Evolutionary conservation across 2,888 invertebrate species (phyloP).

Genomic region (Tortrix viridana): DNA sequence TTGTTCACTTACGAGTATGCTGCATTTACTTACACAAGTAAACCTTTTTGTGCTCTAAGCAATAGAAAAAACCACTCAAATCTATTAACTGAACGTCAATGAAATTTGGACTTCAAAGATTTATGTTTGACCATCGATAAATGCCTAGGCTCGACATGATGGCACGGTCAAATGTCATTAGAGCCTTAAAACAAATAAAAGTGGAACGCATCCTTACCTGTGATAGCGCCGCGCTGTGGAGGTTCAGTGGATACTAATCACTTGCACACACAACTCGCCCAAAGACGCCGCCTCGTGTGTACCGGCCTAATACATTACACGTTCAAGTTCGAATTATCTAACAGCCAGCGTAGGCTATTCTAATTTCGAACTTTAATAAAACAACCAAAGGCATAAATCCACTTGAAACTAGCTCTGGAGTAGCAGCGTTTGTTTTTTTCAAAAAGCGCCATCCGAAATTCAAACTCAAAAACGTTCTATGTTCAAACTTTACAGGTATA

Average conservation of each 20-base stretch:
- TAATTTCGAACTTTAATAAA: conserved; percentile 37
- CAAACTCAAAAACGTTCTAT: conserved; percentile 50
- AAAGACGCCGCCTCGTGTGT: conserved; percentile 61
- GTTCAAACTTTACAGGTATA: conserved; percentile 24
- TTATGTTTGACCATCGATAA: conserved; percentile 46
- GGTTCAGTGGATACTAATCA: conserved; percentile 73
- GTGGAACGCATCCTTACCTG: conserved; percentile 48
- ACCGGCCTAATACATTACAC: conserved; percentile 52
- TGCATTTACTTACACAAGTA: no score
- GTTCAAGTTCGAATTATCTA: neutral
- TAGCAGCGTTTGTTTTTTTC: neutral
- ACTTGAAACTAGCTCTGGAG: neutral
- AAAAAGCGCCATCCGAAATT: conserved; percentile 19
- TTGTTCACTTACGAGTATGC: no score
- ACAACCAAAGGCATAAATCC: conserved; percentile 31
- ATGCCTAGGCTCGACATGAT: conserved; percentile 38
- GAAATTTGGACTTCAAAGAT: conserved; percentile 1
- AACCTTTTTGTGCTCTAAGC: neutral
- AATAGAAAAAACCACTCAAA: neutral
- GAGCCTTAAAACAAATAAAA: conserved; percentile 49
- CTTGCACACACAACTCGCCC: conserved; percentile 71
- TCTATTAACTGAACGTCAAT: neutral
- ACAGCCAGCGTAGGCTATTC: conserved; percentile 1
- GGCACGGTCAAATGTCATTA: conserved; percentile 39
- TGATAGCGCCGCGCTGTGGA: conserved; percentile 74